Percentiles rank a stretch among this genome's conserved stretches.
Conservation (phyloP, 2,888 invertebrate species). For the Xanthorhoe designata region DNA sequence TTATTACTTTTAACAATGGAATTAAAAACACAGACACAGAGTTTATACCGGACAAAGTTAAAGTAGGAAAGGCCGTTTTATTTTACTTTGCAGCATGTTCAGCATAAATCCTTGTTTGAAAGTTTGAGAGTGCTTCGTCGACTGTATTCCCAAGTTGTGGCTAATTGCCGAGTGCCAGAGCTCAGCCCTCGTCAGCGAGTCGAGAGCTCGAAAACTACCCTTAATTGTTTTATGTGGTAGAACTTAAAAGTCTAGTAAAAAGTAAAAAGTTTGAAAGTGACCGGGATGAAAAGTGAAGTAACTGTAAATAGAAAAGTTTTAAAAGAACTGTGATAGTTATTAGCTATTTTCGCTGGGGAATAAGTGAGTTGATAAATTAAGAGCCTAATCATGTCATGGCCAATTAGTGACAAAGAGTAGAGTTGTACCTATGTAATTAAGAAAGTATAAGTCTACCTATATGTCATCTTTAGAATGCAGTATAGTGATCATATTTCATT, state of each 20-base stretch:
- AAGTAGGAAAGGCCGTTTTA: neutral
- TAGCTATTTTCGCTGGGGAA: neutral
- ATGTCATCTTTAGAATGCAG: too few relatives aligned
- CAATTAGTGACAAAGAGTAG: too few relatives aligned
- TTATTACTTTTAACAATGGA: too few relatives aligned
- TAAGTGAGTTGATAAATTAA: too few relatives aligned
- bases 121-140: conserved; percentile 1
- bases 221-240: conserved; percentile 1
- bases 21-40: too few relatives aligned
- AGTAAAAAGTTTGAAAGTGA: neutral
- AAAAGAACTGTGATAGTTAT: neutral
- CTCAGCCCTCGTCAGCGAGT: neutral
- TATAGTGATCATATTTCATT: too few relatives aligned
- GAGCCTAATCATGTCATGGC: too few relatives aligned
- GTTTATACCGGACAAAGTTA: neutral
- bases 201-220: conserved; percentile 2
- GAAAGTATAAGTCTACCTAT: too few relatives aligned
- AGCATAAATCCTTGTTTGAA: conserved; percentile 1
- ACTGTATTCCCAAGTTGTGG: neutral
- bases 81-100: neutral
- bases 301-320: neutral
- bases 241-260: neutral
- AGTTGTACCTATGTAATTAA: too few relatives aligned
- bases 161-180: conserved; percentile 7
- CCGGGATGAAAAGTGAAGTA: neutral